Evolutionary conservation across 30 jellyfish, hydroid and myxozoan genomes (phyloP).

Genomic region (Aurelia aurita): DNA sequence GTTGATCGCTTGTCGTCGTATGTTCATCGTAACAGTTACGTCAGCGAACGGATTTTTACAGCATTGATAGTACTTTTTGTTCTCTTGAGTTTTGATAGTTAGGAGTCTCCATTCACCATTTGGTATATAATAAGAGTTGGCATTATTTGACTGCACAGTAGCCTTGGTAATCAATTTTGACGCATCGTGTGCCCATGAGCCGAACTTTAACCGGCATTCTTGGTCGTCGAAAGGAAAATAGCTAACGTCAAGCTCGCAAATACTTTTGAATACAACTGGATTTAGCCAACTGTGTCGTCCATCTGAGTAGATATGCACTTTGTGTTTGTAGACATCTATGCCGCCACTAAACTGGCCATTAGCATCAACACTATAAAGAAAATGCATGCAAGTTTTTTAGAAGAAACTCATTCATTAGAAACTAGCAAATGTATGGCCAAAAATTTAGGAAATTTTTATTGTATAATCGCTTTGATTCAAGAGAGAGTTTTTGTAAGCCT

Average conservation of each 20-base stretch:
- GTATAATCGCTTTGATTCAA: too few species aligned
- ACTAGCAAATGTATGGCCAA: too few species aligned
- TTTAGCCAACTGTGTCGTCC: constrained; percentile 67
- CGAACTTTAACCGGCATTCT: constrained; percentile 74
- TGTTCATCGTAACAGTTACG: constrained; percentile 56
- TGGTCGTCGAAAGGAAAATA: constrained; percentile 87
- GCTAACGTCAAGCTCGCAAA: constrained; percentile 81
- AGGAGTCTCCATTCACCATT: constrained; percentile 83
- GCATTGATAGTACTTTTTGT: constrained; percentile 72
- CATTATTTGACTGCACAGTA: constrained; percentile 14
- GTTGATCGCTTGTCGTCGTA: constrained; percentile 73
- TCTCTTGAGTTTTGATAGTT: constrained; percentile 47
- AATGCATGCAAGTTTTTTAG: too few species aligned
- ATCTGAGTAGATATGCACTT: constrained; percentile 43
- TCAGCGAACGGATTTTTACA: constrained; percentile 75
- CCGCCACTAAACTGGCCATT: constrained; percentile 80
- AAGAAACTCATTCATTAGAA: too few species aligned
- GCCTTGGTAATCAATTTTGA: constrained; percentile 56
- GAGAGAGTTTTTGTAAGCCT: too few species aligned
- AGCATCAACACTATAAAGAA: constrained; percentile 32
- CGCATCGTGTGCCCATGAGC: constrained; percentile 89
- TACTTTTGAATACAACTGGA: constrained; percentile 78
- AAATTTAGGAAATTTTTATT: too few species aligned
- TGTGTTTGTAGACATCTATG: constrained; percentile 59
- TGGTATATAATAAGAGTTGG: constrained; percentile 59